Evolutionary conservation across 2,888 invertebrate genomes (phyloP).

Genomic region (Microplitis manilae): DNA sequence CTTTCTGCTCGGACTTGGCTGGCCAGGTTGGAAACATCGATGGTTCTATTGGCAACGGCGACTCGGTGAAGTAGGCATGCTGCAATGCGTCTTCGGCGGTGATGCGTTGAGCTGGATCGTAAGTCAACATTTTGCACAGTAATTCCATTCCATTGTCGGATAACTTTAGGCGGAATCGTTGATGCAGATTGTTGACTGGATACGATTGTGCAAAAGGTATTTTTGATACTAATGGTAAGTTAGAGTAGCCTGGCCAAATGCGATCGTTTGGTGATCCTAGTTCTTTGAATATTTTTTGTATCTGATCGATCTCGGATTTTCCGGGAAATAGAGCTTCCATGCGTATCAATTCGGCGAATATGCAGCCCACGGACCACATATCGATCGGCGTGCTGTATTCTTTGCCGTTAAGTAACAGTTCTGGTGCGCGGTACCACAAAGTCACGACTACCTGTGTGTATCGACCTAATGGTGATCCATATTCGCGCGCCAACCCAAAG

Average conservation of each 20-base stretch:
- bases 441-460: conserved; percentile 99
- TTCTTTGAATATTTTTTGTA: conserved; percentile 95
- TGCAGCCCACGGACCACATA: conserved; percentile 92
- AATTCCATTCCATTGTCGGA: conserved; percentile 78
- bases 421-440: conserved; percentile 98
- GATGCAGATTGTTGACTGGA: conserved; percentile 86
- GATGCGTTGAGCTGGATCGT: conserved; percentile 89
- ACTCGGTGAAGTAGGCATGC: conserved; percentile 86
- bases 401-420: conserved; percentile 90
- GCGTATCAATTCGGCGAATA: conserved; percentile 95
- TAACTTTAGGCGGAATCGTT: conserved; percentile 75
- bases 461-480: conserved; percentile 95
- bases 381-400: conserved; percentile 98
- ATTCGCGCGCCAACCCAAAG: conserved; percentile 98
- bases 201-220: conserved; percentile 90
- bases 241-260: conserved; percentile 95
- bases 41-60: conserved; percentile 93
- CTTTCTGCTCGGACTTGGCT: conserved; percentile 95
- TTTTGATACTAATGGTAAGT: conserved; percentile 93
- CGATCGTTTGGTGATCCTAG: conserved; percentile 96
- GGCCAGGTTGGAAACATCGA: conserved; percentile 99
- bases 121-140: conserved; percentile 86
- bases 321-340: conserved; percentile 98
- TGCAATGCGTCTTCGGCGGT: conserved; percentile 91
- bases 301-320: conserved; percentile 95